Conservation (phyloP, 2,797 vertebrate species). For the Spinus olivaceus region DNA sequence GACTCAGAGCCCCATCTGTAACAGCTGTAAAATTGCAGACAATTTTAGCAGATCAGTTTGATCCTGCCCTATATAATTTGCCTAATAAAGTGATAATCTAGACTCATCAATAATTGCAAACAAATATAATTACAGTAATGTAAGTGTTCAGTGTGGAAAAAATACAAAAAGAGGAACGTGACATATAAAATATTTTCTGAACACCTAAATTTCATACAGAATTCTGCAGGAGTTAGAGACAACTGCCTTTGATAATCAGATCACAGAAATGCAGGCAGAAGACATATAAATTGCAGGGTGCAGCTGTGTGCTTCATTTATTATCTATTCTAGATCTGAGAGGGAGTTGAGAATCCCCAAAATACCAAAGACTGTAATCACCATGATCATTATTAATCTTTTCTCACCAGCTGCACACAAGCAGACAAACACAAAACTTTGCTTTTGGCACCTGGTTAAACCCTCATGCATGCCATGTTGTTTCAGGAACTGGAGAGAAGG, state of each 20-base stretch:
- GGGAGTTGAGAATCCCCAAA: constrained; percentile 3
- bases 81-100: background rate
- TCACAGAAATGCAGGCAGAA: background rate
- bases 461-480: background rate
- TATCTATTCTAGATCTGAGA: background rate
- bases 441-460: background rate
- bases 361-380: background rate
- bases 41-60: background rate
- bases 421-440: background rate
- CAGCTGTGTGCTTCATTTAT: constrained; percentile 16
- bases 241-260: background rate
- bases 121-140: background rate
- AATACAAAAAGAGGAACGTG: background rate
- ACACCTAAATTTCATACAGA: background rate
- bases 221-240: background rate
- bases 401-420: background rate
- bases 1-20: background rate
- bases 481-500: background rate
- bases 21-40: background rate
- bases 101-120: background rate
- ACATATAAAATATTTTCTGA: background rate
- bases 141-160: background rate
- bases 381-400: background rate
- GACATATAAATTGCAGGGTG: constrained; percentile 7
- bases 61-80: background rate